phyloP scores from a whole-genome alignment of 2,888 invertebrate species.

The Tipula helvola region DNA sequence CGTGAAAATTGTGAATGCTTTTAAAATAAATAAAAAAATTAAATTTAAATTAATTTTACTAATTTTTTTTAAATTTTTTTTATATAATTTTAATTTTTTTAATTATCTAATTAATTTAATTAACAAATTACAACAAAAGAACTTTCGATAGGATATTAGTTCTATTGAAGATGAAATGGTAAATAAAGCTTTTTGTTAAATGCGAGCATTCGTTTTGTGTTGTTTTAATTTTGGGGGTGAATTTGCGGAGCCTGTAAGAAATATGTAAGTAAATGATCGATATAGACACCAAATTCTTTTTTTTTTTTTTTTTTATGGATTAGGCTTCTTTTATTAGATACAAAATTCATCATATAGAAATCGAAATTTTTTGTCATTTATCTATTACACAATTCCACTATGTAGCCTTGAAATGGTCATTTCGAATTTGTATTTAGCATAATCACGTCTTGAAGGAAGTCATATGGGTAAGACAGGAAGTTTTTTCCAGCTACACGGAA shows the following conservation, averaged over 20 bases:
- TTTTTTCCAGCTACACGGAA: no score
- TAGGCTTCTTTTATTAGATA: no score
- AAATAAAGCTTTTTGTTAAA: not conserved
- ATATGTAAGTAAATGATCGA: not conserved
- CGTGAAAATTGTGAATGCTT: slow-evolving; percentile 7
- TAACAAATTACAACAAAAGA: not conserved
- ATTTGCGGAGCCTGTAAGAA: not conserved
- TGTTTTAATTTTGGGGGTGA: not conserved
- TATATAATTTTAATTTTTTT: not conserved
- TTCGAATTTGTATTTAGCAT: no score
- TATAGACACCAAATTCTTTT: no score
- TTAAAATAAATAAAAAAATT: not conserved
- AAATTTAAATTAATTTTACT: not conserved
- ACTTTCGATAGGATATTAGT: not conserved
- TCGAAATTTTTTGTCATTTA: no score
- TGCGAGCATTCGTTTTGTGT: not conserved
- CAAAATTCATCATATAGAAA: no score
- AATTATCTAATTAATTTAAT: not conserved
- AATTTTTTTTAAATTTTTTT: not conserved
- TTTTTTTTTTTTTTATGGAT: no score
- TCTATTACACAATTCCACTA: no score
- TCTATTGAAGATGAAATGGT: not conserved
- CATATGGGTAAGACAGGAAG: no score
- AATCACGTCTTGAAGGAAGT: no score
- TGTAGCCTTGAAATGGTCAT: no score